These are phyloP conservation scores for Rachycentron canadum DNA, from an alignment of 2,797 vertebrate species.

Conservation along the genomic window DNA sequence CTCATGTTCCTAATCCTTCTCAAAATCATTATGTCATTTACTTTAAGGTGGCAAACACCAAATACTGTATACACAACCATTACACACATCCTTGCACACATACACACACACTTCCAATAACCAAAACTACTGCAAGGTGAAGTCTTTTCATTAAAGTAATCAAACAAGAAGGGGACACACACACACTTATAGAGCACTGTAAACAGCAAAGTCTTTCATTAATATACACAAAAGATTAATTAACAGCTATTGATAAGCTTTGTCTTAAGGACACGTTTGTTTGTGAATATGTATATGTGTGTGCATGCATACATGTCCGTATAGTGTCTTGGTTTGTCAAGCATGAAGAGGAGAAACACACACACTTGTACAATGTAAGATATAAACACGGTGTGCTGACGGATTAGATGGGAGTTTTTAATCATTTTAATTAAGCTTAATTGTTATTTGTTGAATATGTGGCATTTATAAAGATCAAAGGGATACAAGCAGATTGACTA, in stretches of 20 bases:
- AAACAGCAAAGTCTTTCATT: slow-evolving; percentile 74
- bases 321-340: slow-evolving; percentile 73
- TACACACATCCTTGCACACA: background rate
- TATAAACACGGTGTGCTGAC: slow-evolving; percentile 54
- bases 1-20: background rate
- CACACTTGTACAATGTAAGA: slow-evolving; percentile 42
- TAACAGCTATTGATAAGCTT: slow-evolving; percentile 81
- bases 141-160: slow-evolving; percentile 78
- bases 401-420: slow-evolving; percentile 78
- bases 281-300: slow-evolving; percentile 62
- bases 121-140: slow-evolving; percentile 70
- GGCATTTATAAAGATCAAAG: slow-evolving; percentile 73
- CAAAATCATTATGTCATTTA: slow-evolving; percentile 40
- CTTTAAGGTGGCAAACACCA: slow-evolving; percentile 22
- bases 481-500: slow-evolving; percentile 57
- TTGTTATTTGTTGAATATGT: slow-evolving; percentile 81
- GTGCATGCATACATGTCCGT: slow-evolving; percentile 64
- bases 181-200: slow-evolving; percentile 41
- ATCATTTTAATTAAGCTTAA: slow-evolving; percentile 84
- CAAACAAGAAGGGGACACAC: slow-evolving; percentile 62
- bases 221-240: slow-evolving; percentile 81
- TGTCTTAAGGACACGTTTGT: slow-evolving; percentile 83
- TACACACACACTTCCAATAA: slow-evolving; percentile 30
- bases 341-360: slow-evolving; percentile 63
- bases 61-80: background rate